Conservation (phyloP, 2,888 invertebrate genomes). For the Hedya salicella region DNA sequence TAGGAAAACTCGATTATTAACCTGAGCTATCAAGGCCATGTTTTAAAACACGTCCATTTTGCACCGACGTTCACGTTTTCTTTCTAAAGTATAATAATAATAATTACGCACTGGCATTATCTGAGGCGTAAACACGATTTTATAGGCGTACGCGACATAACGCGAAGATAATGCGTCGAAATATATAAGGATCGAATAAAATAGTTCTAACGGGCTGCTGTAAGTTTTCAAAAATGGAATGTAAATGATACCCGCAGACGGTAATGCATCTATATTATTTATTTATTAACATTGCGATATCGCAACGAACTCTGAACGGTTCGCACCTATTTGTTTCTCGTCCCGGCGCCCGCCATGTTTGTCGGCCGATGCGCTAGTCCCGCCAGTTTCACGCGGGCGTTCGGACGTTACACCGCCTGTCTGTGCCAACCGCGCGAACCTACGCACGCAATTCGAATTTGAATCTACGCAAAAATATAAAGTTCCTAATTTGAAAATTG, state of each 20-base stretch:
- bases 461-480: conserved; percentile 45
- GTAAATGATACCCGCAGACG: conserved; percentile 29
- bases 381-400: conserved; percentile 80
- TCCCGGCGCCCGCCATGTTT: conserved; percentile 73
- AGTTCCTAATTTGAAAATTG: conserved; percentile 43
- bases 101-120: conserved; percentile 5
- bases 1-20: conserved; percentile 33
- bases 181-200: too few species aligned
- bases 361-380: conserved; percentile 59
- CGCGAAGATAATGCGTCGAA: too few species aligned
- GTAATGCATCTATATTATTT: conserved; percentile 68
- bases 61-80: conserved; percentile 17
- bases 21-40: conserved; percentile 34
- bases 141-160: background rate
- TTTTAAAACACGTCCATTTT: conserved; percentile 26
- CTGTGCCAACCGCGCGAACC: conserved; percentile 52
- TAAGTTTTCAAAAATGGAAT: background rate
- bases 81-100: conserved; percentile 5
- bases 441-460: conserved; percentile 46
- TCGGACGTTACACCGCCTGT: conserved; percentile 68
- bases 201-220: background rate
- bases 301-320: conserved; percentile 57
- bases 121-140: background rate
- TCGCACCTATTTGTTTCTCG: conserved; percentile 75
- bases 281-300: conserved; percentile 79